Evolutionary conservation across 2,113 vertebrate genomes (phyloP), one percentile per base, ranked within the genome.

Genomic region (Piaya cayana): DNA sequence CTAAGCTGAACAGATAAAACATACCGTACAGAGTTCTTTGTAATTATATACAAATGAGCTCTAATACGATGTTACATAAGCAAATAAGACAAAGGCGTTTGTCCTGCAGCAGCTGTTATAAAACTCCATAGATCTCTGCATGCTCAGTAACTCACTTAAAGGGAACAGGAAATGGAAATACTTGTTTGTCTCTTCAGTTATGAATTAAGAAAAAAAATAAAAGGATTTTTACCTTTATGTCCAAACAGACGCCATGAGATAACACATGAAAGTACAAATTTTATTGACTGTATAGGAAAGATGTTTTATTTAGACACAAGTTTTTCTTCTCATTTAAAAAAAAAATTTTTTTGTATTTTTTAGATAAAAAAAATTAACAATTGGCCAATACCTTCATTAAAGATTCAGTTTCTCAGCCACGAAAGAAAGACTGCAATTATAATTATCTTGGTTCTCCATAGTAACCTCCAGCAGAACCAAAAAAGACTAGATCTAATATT

Each of bases 261-360:
- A 49, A 55, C 21, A 81, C 8, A 43, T 4, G 29, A 18, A 83
- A 86, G 16, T 50, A 59, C 4, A 75, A 10, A 34, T 56, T 71
- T 42, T 42, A 59, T 68, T 64, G 69, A 52, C 25, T 56, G 11
- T 5, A 26, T 3, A 63, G 42, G 47, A 62, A 93, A 53, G 9
- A 43, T 2, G 14, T 50, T 82, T 75, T 52, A 21, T 45, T 75
- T 55, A 47, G 22, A 70, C 45, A 10, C 6, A 53, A 52, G 23
- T 18, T 34, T 29, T 69, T 72, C 15, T 9, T 34, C 25, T 60
- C 0, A 0, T 22, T 78, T 59, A 12, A 4, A 19, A 10, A 25
- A 53, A 45, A 39, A 39, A 39, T 22, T 39, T 42, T 26, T 32
- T 1, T 1, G 11, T 22, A 5, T 37, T 67, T 88, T 90, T 72